A percentile compares a stretch with the other conserved stretches of the same genome.
Evolutionary conservation across 2,113 vertebrate species (phyloP).

Genomic region (Melospiza melodia): DNA sequence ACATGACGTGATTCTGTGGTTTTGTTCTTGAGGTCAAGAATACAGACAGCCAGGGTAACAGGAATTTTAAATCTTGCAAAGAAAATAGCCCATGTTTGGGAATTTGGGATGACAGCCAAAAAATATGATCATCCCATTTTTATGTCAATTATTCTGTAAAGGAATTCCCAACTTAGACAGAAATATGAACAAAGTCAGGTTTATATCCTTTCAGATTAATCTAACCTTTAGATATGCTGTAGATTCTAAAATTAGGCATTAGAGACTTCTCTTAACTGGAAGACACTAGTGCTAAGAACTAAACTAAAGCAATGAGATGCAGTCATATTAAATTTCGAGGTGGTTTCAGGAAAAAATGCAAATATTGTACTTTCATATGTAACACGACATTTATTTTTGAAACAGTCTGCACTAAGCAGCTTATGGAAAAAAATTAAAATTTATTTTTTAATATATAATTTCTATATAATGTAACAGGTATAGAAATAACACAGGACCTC

Average conservation of each 20-base stretch:
- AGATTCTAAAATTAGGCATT: background rate
- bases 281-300: background rate
- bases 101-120: background rate
- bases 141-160: background rate
- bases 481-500: background rate
- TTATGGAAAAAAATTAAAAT: background rate
- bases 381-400: background rate
- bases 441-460: background rate
- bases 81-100: background rate
- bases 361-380: background rate
- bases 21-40: background rate
- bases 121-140: background rate
- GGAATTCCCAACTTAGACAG: background rate
- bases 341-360: background rate
- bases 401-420: background rate
- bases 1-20: rapidly evolving
- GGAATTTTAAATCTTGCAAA: background rate
- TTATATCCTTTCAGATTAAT: background rate
- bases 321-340: background rate
- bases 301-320: background rate
- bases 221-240: background rate
- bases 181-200: background rate
- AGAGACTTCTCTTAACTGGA: background rate
- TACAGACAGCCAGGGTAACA: background rate
- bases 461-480: background rate